A percentile compares a stretch with the other conserved stretches of the same genome.
Evolutionary conservation across 2,888 invertebrate genomes (phyloP).

Genomic region (Monoplex corrugatus): DNA sequence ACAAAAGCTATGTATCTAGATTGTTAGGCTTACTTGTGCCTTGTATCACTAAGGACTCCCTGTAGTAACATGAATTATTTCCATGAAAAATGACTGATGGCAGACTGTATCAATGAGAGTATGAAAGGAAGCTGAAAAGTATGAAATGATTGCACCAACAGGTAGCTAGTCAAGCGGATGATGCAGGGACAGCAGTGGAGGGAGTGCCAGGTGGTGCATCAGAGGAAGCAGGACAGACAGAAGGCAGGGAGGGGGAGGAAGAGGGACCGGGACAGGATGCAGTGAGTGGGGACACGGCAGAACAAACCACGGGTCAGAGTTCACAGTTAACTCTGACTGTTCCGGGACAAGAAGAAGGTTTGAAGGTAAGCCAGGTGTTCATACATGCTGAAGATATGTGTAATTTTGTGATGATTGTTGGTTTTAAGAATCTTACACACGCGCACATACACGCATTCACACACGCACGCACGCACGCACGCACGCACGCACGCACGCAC

Average conservation of each 20-base stretch:
- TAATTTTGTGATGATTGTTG: background rate
- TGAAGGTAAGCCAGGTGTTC: slow-evolving; percentile 14
- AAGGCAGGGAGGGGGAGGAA: background rate
- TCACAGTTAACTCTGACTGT: slow-evolving; percentile 40
- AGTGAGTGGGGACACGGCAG: background rate
- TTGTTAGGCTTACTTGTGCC: too few species aligned
- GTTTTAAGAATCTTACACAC: too few species aligned
- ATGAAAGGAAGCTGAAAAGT: too few species aligned
- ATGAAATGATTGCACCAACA: background rate
- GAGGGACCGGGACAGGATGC: background rate
- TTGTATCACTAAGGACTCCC: too few species aligned
- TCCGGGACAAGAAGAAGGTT: slow-evolving; percentile 28
- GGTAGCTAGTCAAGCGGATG: slow-evolving; percentile 37
- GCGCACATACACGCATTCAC: too few species aligned
- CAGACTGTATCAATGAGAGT: too few species aligned
- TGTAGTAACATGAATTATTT: too few species aligned
- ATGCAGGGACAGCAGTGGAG: background rate
- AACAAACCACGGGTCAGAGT: background rate
- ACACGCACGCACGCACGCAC: too few species aligned
- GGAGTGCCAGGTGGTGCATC: background rate
- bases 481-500: too few species aligned
- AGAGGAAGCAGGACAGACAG: slow-evolving; percentile 35
- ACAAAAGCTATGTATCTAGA: too few species aligned
- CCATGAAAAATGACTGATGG: too few species aligned
- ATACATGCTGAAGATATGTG: background rate